Base-by-base conservation (phyloP, 2,888 invertebrate species). In the Hydriomena furcata region DNA sequence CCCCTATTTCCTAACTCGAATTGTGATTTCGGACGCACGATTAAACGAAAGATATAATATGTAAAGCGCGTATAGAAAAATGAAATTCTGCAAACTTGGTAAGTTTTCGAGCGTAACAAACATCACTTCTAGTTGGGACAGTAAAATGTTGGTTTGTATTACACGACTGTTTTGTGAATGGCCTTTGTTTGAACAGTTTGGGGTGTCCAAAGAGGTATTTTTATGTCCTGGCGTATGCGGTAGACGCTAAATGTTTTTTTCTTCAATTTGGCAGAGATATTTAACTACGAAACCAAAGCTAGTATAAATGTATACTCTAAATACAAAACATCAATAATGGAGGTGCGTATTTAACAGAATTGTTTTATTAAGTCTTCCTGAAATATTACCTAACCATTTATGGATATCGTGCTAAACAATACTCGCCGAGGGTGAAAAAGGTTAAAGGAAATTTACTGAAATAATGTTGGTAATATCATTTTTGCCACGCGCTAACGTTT, bases 21-120 rank as follows among this genome's bases (percentile, higher is more conserved):
- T 72, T 73, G 65, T 75, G 71, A 78, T 75, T 75, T 69, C 58
- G 55, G 67, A 68, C 65, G 71, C 71, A 66, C 76, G 73, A 77
- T 77, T 79, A 74, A 73, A 60, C 66, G 66, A 63, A 60, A 61
- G 59, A 61, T 65, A n/a, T n/a, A n/a, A n/a, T n/a, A 68, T 62
- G 60, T 61, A 63, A 63, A 60, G 59, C 48, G 53, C 52, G 53
- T 42, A 11, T 36, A 42, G 32, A 47, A 52, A 47, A 60, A 59
- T 68, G 61, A 49, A 43, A 61, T 57, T 55, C 54, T 25, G 31
- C 51, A 41, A 51, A 47, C 40, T 52, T 42, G 32, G 47, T 43
- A 48, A 52, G 52, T 47, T 52, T 41, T 24, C 31, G 24, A 42
- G 47, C 47, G 52, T 52, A 52, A 46, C 52, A 52, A 52, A 52